phyloP scores from a whole-genome alignment of 2,888 invertebrate species.

The Acanthopleura granulata region DNA sequence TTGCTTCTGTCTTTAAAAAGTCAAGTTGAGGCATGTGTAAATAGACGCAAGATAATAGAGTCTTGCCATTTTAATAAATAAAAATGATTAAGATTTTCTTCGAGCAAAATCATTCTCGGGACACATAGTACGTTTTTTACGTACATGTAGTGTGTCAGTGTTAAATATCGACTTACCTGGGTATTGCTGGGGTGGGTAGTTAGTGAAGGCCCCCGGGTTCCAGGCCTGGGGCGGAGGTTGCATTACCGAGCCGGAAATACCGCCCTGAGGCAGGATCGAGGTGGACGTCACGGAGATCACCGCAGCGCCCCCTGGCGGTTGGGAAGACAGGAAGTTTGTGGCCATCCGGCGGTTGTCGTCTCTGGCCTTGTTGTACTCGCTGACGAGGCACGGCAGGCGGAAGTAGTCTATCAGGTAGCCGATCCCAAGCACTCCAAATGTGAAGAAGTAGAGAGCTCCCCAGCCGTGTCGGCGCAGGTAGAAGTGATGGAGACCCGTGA shows the following conservation, averaged over 20 bases:
- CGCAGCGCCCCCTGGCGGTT: not conserved
- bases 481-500: conserved; percentile 41
- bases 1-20: too few relatives aligned
- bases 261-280: not conserved
- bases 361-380: conserved; percentile 34
- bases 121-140: too few relatives aligned
- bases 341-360: conserved; percentile 10
- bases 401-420: conserved; percentile 51
- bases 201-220: not conserved
- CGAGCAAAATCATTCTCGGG: too few relatives aligned
- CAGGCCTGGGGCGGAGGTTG: conserved; percentile 7
- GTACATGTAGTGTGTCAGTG: too few relatives aligned
- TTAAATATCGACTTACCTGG: not conserved
- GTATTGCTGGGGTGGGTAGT: conserved; percentile 2
- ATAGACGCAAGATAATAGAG: too few relatives aligned
- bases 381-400: conserved; percentile 43
- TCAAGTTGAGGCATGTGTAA: too few relatives aligned
- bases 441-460: conserved; percentile 48
- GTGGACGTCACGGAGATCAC: not conserved
- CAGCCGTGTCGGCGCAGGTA: conserved; percentile 43
- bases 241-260: conserved; percentile 1
- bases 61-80: too few relatives aligned
- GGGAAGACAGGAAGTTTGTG: not conserved
- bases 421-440: conserved; percentile 46
- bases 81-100: too few relatives aligned